These are phyloP conservation scores for Phodopus roborovskii DNA, from an alignment of 2,113 vertebrate species.

Conservation along the genomic window DNA sequence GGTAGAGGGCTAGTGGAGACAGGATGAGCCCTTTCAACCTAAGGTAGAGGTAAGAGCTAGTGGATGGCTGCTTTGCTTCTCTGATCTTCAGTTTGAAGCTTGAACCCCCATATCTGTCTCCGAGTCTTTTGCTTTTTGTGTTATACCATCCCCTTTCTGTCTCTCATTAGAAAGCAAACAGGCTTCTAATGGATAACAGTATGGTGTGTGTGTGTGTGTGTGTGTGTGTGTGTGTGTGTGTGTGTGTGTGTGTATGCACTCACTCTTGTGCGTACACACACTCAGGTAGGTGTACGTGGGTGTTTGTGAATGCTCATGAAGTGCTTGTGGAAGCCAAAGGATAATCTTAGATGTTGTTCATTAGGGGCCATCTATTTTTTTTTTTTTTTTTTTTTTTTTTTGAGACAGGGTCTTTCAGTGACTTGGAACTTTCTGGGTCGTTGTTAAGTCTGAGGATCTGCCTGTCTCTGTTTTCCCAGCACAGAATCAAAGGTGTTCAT, in stretches of 20 bases:
- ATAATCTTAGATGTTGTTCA: not conserved
- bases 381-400: not conserved
- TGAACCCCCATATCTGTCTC: too few species aligned
- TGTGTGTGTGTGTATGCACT: too few species aligned
- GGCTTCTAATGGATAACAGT: not conserved
- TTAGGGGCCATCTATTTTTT: not conserved
- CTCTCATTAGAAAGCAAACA: not conserved
- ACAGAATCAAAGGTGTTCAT: not conserved
- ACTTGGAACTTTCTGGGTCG: not conserved
- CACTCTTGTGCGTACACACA: too few species aligned
- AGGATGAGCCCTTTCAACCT: too few species aligned
- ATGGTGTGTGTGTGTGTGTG: not conserved
- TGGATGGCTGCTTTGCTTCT: too few species aligned
- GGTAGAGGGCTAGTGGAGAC: too few species aligned
- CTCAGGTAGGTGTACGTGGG: not conserved
- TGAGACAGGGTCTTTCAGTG: not conserved
- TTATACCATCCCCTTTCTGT: not conserved
- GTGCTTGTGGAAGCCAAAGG: not conserved
- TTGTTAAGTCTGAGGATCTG: not conserved
- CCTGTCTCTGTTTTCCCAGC: not conserved
- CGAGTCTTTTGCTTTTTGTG: too few species aligned
- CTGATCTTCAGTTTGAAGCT: too few species aligned
- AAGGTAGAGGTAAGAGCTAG: too few species aligned
- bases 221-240: not conserved
- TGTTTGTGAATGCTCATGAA: not conserved